These are phyloP conservation scores for Pterostichus niger DNA, from an alignment of 2,888 invertebrate species.

Conservation along the genomic window DNA sequence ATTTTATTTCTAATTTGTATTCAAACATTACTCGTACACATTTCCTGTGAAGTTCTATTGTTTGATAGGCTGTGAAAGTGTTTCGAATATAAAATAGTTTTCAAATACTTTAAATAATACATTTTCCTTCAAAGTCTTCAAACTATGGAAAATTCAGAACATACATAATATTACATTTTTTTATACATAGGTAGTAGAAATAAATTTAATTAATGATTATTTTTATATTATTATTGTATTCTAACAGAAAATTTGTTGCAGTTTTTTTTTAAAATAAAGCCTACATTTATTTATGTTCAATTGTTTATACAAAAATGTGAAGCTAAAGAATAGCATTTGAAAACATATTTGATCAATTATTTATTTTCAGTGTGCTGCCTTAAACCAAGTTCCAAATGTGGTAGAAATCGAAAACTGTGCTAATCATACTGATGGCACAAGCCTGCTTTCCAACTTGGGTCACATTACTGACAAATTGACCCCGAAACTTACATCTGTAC, in stretches of 20 bases:
- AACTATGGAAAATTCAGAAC: too few relatives aligned
- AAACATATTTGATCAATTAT: neutral
- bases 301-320: too few relatives aligned
- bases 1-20: conserved; percentile 26
- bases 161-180: too few relatives aligned
- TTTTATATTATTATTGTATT: too few relatives aligned
- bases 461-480: conserved; percentile 79
- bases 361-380: conserved; percentile 74
- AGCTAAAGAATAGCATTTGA: too few relatives aligned
- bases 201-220: too few relatives aligned
- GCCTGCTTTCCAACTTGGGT: conserved; percentile 79
- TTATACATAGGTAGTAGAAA: too few relatives aligned
- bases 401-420: conserved; percentile 78
- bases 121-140: neutral
- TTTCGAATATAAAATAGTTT: conserved; percentile 19
- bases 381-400: conserved; percentile 76
- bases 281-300: too few relatives aligned
- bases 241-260: too few relatives aligned
- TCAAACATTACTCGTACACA: neutral
- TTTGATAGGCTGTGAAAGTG: neutral
- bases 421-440: conserved; percentile 75
- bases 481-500: conserved; percentile 82
- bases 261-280: too few relatives aligned
- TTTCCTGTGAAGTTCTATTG: conserved; percentile 38
- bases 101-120: neutral